Conservation (phyloP, 2,797 vertebrate species). For the Prionace glauca region DNA sequence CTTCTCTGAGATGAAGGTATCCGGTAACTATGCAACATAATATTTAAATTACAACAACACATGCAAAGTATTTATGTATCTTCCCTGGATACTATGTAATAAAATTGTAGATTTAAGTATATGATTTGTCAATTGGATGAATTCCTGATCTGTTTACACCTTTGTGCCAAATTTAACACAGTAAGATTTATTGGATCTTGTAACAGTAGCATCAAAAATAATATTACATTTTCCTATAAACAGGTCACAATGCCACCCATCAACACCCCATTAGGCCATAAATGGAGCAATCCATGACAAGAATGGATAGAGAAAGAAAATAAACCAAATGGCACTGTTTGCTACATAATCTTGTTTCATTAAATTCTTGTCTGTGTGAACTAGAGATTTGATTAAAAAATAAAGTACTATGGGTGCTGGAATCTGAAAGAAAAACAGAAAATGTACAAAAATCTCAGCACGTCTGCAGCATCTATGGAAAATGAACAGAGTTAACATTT, state of each 20-base stretch:
- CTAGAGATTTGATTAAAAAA: no score
- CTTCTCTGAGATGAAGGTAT: neutral
- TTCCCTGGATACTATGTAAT: neutral
- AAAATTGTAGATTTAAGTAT: neutral
- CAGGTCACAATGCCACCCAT: neutral
- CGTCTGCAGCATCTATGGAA: no score
- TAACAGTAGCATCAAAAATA: neutral
- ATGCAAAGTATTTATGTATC: neutral
- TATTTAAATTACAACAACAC: neutral
- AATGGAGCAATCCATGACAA: neutral
- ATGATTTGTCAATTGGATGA: neutral
- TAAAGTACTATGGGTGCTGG: no score
- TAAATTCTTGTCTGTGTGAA: no score
- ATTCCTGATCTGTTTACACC: neutral
- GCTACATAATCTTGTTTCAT: neutral
- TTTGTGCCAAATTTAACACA: neutral
- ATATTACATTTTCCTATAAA: neutral
- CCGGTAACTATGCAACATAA: conserved; percentile 18
- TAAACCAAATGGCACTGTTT: neutral
- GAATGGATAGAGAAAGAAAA: neutral
- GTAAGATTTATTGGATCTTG: neutral
- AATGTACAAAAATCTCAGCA: no score
- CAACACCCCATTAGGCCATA: neutral
- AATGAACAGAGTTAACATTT: no score
- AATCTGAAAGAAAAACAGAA: no score